Conservation (phyloP, 2,113 vertebrate genomes). For the Triplophysa siluroides region DNA sequence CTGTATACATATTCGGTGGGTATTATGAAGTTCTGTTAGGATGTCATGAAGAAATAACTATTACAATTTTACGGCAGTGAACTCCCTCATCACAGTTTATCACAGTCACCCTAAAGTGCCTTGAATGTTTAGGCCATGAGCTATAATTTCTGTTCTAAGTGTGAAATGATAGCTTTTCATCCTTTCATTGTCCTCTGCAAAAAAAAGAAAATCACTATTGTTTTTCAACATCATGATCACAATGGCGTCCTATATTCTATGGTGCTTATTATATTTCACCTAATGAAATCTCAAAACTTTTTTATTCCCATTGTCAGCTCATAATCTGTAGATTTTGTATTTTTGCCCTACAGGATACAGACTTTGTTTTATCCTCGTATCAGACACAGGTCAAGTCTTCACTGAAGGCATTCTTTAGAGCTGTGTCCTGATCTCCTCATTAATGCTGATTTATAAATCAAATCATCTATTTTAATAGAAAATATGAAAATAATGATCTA, state of each 20-base stretch:
- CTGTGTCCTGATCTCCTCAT: slow-evolving; percentile 4
- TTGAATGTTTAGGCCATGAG: slow-evolving; percentile 39
- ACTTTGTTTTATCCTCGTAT: slow-evolving; percentile 4
- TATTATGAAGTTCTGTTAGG: neutral
- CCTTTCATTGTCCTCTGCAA: neutral
- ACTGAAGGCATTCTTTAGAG: slow-evolving; percentile 33
- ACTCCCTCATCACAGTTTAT: slow-evolving; percentile 6
- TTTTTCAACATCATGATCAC: neutral
- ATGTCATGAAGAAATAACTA: neutral
- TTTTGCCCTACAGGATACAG: neutral
- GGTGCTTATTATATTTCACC: slow-evolving; percentile 21
- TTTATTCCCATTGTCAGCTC: neutral
- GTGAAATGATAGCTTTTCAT: slow-evolving; percentile 1
- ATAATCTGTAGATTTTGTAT: neutral
- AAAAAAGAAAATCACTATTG: neutral
- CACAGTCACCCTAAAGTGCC: slow-evolving; percentile 38
- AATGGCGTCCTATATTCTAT: neutral
- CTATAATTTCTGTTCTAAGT: slow-evolving; percentile 29
- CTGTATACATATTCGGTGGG: too few relatives aligned
- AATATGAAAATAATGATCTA: neutral
- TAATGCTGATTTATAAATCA: slow-evolving; percentile 15
- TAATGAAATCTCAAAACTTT: neutral
- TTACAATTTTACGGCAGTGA: neutral
- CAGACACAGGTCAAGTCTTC: slow-evolving; percentile 28
- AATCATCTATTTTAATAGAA: slow-evolving; percentile 33